Percentiles rank a stretch among this genome's conserved stretches.
Conservation (phyloP, 2,797 vertebrate genomes). For the Gadopsis bispinosus region DNA sequence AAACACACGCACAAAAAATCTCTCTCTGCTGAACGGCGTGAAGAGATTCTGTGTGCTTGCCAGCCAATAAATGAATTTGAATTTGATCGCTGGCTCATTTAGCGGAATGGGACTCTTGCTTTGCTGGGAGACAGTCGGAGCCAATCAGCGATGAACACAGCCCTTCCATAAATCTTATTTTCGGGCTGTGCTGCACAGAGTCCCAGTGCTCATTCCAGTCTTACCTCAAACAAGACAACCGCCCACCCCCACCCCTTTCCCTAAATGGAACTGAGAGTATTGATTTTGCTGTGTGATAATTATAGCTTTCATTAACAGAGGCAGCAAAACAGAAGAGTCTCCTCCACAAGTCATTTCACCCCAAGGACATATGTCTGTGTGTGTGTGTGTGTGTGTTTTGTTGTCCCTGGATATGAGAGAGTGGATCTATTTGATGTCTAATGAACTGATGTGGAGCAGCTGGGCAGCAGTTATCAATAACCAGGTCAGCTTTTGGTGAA, state of each 20-base stretch:
- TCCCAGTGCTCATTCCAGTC: conserved; percentile 59
- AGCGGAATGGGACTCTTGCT: conserved; percentile 66
- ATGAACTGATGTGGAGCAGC: conserved; percentile 31
- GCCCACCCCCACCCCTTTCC: conserved; percentile 1
- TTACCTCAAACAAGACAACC: conserved; percentile 53
- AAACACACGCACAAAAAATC: conserved; percentile 26
- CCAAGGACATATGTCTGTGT: conserved; percentile 37
- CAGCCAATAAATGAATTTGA: conserved; percentile 69
- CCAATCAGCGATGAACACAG: conserved; percentile 74
- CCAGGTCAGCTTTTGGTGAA: conserved; percentile 30
- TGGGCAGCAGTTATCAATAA: conserved; percentile 33
- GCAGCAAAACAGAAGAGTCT: conserved; percentile 54
- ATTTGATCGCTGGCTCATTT: conserved; percentile 73
- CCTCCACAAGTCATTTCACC: conserved; percentile 46
- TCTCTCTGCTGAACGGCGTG: conserved; percentile 54
- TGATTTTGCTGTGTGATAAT: conserved; percentile 72
- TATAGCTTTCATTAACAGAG: conserved; percentile 71
- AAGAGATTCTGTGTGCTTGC: conserved; percentile 43
- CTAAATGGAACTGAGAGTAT: conserved; percentile 61
- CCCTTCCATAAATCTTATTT: conserved; percentile 72
- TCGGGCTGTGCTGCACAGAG: conserved; percentile 34
- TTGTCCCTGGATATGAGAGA: conserved; percentile 35
- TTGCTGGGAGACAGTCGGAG: conserved; percentile 73
- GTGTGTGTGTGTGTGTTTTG: conserved; percentile 9
- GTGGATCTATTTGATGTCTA: conserved; percentile 29